Evolutionary conservation across 37 sponge, comb jelly and placozoan species (phyloP).

Genomic region (Eunapius fragilis): DNA sequence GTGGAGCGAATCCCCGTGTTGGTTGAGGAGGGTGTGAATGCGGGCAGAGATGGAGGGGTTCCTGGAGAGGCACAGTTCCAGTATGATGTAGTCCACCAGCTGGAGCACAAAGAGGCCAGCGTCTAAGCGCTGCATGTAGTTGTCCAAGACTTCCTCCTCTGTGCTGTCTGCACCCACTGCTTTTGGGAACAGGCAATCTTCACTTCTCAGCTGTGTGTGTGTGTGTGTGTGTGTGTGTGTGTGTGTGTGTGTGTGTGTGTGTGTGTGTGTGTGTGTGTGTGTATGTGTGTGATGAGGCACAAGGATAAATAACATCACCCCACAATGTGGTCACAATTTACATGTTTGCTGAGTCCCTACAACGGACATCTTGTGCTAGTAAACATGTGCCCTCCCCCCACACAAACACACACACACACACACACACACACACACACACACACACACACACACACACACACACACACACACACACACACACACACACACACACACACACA

Average conservation of each 20-base stretch:
- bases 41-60: constrained; percentile 30
- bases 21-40: constrained; percentile 62
- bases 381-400: too few species aligned
- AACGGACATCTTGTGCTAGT: too few species aligned
- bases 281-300: not conserved
- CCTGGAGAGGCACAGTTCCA: constrained; percentile 66
- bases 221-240: not conserved
- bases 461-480: not conserved
- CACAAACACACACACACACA: constrained; percentile 53
- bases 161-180: not conserved
- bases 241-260: not conserved
- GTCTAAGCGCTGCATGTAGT: constrained; percentile 86
- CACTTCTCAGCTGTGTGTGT: constrained; percentile 29
- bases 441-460: not conserved
- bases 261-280: too few species aligned
- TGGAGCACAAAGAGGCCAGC: constrained; percentile 95
- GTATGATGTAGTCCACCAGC: constrained; percentile 82
- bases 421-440: too few species aligned
- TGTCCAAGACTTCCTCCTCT: constrained; percentile 68
- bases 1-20: constrained; percentile 62
- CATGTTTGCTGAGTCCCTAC: too few species aligned
- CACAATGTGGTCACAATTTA: too few species aligned
- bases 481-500: not conserved
- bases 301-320: too few species aligned
- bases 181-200: constrained; percentile 16